Conservation (phyloP, 2,888 invertebrate genomes). For the Volucella bombylans region DNA sequence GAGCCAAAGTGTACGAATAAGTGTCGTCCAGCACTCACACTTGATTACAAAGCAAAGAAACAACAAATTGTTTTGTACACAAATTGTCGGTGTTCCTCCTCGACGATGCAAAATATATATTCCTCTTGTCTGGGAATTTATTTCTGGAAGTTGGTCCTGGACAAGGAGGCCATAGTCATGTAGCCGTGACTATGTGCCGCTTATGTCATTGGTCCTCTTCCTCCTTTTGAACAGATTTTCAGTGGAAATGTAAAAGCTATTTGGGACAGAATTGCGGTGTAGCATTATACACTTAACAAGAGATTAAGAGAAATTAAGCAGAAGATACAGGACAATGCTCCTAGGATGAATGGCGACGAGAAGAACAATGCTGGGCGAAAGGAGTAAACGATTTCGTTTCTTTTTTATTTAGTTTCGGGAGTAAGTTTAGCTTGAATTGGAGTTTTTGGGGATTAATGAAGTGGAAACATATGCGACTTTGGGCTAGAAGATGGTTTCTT, state of each 20-base stretch:
- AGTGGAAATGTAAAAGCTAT: conserved; percentile 46
- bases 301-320: conserved; percentile 69
- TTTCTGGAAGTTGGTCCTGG: conserved; percentile 37
- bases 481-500: too few relatives aligned
- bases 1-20: conserved; percentile 27
- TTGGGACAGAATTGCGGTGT: conserved; percentile 60
- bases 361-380: conserved; percentile 22
- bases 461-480: conserved; percentile 2
- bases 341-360: conserved; percentile 21
- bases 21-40: conserved; percentile 68
- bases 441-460: conserved; percentile 32
- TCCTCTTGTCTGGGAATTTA: conserved; percentile 66
- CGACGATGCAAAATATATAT: conserved; percentile 17
- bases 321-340: conserved; percentile 51
- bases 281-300: conserved; percentile 67
- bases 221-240: conserved; percentile 4
- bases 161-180: not conserved
- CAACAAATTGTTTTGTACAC: conserved; percentile 60
- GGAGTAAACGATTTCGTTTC: conserved; percentile 4
- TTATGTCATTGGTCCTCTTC: conserved; percentile 13
- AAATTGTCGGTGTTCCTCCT: conserved; percentile 49
- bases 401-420: not conserved
- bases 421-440: not conserved
- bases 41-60: conserved; percentile 69
- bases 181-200: conserved; percentile 9